Percentiles rank a stretch among this genome's conserved stretches.
Conservation (phyloP, 2,797 vertebrate genomes). For the Microtus obscurus region DNA sequence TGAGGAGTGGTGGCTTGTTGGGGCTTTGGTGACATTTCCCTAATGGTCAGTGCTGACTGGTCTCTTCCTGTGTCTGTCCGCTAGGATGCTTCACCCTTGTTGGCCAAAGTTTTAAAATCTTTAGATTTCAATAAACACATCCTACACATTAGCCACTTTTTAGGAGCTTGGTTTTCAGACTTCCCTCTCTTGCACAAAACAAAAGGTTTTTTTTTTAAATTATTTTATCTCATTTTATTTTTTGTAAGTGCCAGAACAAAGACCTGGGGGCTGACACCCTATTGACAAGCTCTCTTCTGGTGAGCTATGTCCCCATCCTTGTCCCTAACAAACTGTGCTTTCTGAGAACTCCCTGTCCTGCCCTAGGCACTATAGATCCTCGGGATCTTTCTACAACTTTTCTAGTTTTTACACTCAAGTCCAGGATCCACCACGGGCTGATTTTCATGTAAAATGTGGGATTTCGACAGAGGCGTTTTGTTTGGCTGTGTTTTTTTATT, state of each 20-base stretch:
- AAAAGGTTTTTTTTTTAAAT: not conserved
- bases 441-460: not conserved
- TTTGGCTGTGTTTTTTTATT: not conserved
- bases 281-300: not conserved
- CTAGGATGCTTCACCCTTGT: not conserved
- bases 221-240: not conserved
- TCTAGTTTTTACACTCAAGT: not conserved
- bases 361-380: no score
- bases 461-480: not conserved
- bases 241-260: not conserved
- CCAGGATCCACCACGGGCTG: not conserved
- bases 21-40: not conserved
- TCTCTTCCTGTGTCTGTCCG: not conserved
- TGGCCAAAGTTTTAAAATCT: not conserved
- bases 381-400: not conserved
- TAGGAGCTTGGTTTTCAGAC: not conserved
- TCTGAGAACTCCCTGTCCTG: not conserved
- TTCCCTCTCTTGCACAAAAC: not conserved
- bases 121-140: not conserved
- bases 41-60: no score
- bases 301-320: no score
- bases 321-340: not conserved
- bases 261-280: not conserved
- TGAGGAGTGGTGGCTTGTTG: accelerated
- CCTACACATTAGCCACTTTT: not conserved